Evolutionary conservation across 2,113 vertebrate genomes (phyloP), one percentile per base, ranked within the genome.

Genomic region (Paralichthys olivaceus): DNA sequence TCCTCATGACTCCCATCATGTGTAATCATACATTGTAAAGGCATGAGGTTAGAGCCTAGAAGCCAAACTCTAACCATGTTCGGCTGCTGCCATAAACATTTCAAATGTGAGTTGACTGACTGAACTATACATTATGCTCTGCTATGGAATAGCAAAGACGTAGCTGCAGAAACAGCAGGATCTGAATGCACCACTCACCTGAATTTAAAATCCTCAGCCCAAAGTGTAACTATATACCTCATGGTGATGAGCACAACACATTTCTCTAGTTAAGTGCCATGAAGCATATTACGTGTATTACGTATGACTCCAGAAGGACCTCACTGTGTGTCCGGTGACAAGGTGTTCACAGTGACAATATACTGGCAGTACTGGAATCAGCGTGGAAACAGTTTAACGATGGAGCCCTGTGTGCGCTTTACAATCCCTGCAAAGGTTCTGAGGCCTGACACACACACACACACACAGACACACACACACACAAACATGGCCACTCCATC

Each of bases 401-500:
- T 37, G 58, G 61, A 80, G 57, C 23, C 14, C 61, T 2, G 55
- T 53, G 74, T 59, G 37, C 51, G 47, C 7, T 55, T 26, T 63
- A 58, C 63, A 67, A 54, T 71, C 70, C 56, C 69, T 22, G 54
- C 49, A 34, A 49, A 63, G 66, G 62, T 55, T 63, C 56, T 54
- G 29, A 2, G n/a, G 64, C 55, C 62, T 58, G 22, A 54, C 45
- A 15, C 29, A 70, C 43, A 80, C 55, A 74, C 73, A 81, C 45
- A 40, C 57, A 60, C 77, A 47, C 5, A 6, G 68, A 37, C 22
- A 11, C 40, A 49, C 54, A 68, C n/a, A 70, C 29, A 63, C 60
- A 65, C 67, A 69, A 81, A 80, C 76, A 40, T 22, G 14, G 72
- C 57, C 76, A 37, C 75, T 87, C 83, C 78, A 67, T 87, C 85